These are phyloP conservation scores for Callorhinus ursinus DNA, from an alignment of 2,113 vertebrate genomes.

Conservation along the genomic window DNA sequence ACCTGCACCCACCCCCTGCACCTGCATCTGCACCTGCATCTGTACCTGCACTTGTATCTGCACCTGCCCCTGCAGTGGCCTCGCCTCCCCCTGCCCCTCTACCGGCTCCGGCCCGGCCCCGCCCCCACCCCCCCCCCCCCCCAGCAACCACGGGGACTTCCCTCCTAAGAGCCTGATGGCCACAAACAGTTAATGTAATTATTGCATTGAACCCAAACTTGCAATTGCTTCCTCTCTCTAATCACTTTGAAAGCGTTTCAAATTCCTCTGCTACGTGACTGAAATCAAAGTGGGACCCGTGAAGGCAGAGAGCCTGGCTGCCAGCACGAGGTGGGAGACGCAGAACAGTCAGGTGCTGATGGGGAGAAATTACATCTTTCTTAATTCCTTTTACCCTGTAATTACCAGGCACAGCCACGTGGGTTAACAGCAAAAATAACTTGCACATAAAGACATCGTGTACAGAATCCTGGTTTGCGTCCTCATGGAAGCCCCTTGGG, in stretches of 20 bases:
- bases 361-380: constrained; percentile 70
- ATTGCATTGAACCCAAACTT: constrained; percentile 55
- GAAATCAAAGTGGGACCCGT: constrained; percentile 74
- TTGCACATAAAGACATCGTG: not conserved
- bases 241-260: constrained; percentile 69
- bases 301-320: constrained; percentile 54
- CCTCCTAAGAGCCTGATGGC: not conserved
- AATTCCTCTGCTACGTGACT: constrained; percentile 34
- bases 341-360: constrained; percentile 64
- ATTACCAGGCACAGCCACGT: constrained; percentile 68
- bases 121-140: too few species aligned
- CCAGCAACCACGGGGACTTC: not conserved
- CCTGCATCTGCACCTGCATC: not conserved
- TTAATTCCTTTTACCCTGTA: constrained; percentile 73
- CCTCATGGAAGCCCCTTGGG: not conserved
- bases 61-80: not conserved
- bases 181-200: constrained; percentile 43
- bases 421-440: constrained; percentile 74
- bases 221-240: constrained; percentile 64
- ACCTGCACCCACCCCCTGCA: not conserved
- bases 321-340: constrained; percentile 53
- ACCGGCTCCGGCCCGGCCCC: too few species aligned
- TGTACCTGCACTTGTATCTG: not conserved
- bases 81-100: not conserved
- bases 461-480: not conserved